Conservation (phyloP, 2,113 vertebrate genomes). For the Esox niger region DNA sequence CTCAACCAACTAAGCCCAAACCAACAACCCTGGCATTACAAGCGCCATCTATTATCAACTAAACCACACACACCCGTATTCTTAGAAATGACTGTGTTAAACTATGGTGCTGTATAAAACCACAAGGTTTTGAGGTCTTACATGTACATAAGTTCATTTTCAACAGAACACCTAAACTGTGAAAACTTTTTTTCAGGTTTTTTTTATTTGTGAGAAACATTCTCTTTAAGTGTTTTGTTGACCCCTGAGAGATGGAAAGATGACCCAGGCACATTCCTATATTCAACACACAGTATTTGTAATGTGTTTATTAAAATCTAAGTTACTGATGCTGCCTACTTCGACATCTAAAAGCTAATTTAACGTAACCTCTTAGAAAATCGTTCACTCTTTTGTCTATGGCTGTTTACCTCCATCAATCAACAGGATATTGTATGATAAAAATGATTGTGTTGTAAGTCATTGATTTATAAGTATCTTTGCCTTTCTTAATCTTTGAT, state of each 20-base stretch:
- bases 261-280: no score
- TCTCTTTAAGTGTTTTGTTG: no score
- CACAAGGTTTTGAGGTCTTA: slow-evolving; percentile 56
- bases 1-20: no score
- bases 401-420: slow-evolving; percentile 16
- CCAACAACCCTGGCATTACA: no score
- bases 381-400: no score
- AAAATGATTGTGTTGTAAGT: slow-evolving; percentile 60
- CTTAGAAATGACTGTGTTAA: slow-evolving; percentile 39
- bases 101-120: slow-evolving; percentile 45
- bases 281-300: no score
- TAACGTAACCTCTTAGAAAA: slow-evolving; percentile 39
- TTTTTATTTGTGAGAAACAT: no score
- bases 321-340: no score
- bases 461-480: slow-evolving; percentile 70
- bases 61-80: slow-evolving; percentile 42
- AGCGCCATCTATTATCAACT: slow-evolving; percentile 23
- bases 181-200: no score
- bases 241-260: no score
- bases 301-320: no score
- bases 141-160: slow-evolving; percentile 46
- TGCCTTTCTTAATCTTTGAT: slow-evolving; percentile 66
- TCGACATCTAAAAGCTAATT: slow-evolving; percentile 51
- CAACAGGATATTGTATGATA: slow-evolving; percentile 19
- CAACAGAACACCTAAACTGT: not conserved